A percentile compares a stretch with the other conserved stretches of the same genome.
Evolutionary conservation across 2,888 invertebrate genomes (phyloP).

Genomic region (Hylaea fasciaria): DNA sequence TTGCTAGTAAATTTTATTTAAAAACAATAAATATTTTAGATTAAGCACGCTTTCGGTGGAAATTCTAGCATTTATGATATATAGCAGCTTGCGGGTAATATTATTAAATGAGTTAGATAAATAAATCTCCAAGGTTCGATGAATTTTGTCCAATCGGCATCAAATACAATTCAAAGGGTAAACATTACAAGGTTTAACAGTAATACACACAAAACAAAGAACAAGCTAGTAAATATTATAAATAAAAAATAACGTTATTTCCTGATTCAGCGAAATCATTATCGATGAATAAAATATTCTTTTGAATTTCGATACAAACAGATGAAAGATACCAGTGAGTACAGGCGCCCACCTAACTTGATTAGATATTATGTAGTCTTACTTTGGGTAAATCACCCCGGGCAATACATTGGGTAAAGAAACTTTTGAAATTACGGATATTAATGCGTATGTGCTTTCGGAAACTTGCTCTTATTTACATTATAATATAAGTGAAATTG

Average conservation of each 20-base stretch:
- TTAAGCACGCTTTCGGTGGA: no score
- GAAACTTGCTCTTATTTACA: constrained; percentile 7
- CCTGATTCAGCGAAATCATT: constrained; percentile 20
- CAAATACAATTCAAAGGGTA: constrained; percentile 5
- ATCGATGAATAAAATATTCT: constrained; percentile 24
- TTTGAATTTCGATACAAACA: constrained; percentile 31
- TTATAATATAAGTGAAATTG: background rate
- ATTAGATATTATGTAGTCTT: constrained; percentile 33
- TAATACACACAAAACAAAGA: constrained; percentile 10
- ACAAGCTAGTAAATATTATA: constrained; percentile 6
- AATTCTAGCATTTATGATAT: no score
- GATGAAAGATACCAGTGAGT: constrained; percentile 25
- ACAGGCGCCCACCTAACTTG: constrained; percentile 26
- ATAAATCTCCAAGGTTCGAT: no score
- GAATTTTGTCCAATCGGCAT: no score
- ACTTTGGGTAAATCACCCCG: constrained; percentile 32
- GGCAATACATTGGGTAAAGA: constrained; percentile 31
- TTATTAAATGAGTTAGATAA: no score
- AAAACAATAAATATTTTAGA: no score
- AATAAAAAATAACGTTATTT: constrained; percentile 27
- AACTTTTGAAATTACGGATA: constrained; percentile 35
- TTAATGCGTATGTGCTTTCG: constrained; percentile 25
- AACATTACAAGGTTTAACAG: no score
- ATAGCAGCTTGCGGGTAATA: no score
- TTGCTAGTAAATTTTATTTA: no score